Base-by-base conservation (phyloP, 2,113 vertebrate species). In the Syngnathus floridae region DNA sequence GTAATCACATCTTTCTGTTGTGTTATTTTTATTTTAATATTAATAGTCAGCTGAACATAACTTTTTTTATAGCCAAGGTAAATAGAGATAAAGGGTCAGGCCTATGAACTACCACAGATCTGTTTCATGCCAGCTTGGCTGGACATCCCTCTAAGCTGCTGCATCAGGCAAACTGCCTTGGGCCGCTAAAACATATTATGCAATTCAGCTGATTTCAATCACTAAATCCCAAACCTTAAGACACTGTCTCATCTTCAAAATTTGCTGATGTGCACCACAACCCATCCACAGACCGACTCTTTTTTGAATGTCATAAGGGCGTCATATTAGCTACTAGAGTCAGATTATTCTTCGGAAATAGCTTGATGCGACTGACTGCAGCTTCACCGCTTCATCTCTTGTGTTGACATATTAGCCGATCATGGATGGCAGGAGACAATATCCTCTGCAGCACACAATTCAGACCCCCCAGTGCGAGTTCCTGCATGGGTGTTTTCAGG, bases 371-470 rank as follows among this genome's bases (percentile, higher is more conserved):
- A 45, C 37, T 54, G 59, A 74, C 62, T 58, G 73, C 59, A 51
- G 77, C 55, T 80, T 85, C 79, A 83, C 82, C 77, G 57, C 62
- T 74, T 73, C 59, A 65, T 76, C 78, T 79, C 72, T 79, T 64
- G 17, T 46, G 19, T 62, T 41, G 73, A 82, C 65, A 80, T 82
- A 84, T 71, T 78, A 69, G 48, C 64, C 12, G 3, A 77, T 83
- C 71, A 69, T 69, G 72, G 72, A 78, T 70, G 64, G 66, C 64
- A 66, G 62, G 67, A 60, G 65, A 84, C 77, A 86, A 86, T 86
- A 75, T 78, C 80, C 76, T 75, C 71, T 73, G 65, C 51, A 81
- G 70, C 66, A 58, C 78, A 62, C 75, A 79, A 82, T 85, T 81
- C 74, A 26, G 78, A 73, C 75, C 66, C 56, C 73, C 83, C 45